phyloP scores from a whole-genome alignment of 2,797 vertebrate genomes.

The Kryptopterus vitreolus region DNA sequence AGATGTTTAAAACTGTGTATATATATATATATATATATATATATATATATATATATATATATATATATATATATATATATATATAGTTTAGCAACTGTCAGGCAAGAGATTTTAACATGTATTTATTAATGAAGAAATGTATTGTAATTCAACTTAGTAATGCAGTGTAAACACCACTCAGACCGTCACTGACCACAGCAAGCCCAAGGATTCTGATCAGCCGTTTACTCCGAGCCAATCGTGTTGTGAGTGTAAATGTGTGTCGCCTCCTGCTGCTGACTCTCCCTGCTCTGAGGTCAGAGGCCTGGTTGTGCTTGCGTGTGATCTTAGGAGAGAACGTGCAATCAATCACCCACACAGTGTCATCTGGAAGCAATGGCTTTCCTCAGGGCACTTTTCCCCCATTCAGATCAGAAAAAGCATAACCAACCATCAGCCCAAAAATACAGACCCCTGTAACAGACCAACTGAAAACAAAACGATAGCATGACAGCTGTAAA shows the following conservation, averaged over 20 bases:
- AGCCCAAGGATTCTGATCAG: neutral
- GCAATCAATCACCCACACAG: slow-evolving; percentile 6
- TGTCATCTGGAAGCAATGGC: slow-evolving; percentile 37
- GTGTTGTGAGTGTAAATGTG: slow-evolving; percentile 4
- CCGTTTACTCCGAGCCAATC: slow-evolving; percentile 9
- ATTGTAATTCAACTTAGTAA: neutral
- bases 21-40: too few relatives aligned
- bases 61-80: too few relatives aligned
- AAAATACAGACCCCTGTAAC: neutral
- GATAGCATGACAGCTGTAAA: neutral
- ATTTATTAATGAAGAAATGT: neutral
- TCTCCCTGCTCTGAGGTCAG: neutral
- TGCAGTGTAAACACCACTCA: neutral
- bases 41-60: too few relatives aligned
- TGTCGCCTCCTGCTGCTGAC: neutral
- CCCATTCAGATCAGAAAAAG: slow-evolving; percentile 18
- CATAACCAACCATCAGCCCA: neutral
- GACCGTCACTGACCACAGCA: neutral
- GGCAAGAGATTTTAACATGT: too few relatives aligned
- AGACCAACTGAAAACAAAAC: neutral
- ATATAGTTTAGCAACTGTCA: neutral
- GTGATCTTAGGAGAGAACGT: neutral
- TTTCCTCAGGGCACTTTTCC: neutral
- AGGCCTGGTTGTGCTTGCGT: neutral
- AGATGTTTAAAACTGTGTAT: too few relatives aligned